Base-by-base conservation (phyloP, 1,140 invertebrate genomes). In the Drosophila varians region DNA sequence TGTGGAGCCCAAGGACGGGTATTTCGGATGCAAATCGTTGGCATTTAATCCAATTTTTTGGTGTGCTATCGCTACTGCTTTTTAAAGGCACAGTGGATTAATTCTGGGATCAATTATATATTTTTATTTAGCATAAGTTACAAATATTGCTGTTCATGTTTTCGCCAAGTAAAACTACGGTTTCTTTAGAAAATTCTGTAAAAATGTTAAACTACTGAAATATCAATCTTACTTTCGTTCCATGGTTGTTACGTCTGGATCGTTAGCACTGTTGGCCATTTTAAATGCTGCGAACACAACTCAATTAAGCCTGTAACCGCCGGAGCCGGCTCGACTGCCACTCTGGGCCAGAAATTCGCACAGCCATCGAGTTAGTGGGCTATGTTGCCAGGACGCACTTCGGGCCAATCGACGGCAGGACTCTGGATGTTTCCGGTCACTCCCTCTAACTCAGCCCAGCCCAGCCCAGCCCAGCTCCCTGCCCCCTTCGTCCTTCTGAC, bases 211-310 rank as follows among this genome's bases (percentile, higher is more conserved):
- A 4, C 28, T 11, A 11, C 2, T 3, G 12, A 6, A 21, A 21
- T 4, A 6, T 38, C 4, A 9, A 2, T 31, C n/a, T 11, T 3
- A 4, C 6, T 38, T n/a, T 19, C 43, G n/a, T 9, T 28, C 68
- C 69, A 52, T 43, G 5, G 68, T 62, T 12, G 19, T 28, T 25
- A 19, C 12, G 14, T 19, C 14, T 14, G 56, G 72, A 78, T 86
- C 75, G 80, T 79, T 86, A 79, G 49, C 60, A 61, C 80, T 55
- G 72, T 31, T 54, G 80, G 79, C 75, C 65, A 80, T 86, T 84
- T 84, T 69, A 80, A 84, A 86, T 84, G 80, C 71, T 76, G 82
- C 61, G 48, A 86, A 80, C 80, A 80, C 76, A 86, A 84, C 80
- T 84, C 80, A 86, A 86, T 84, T 86, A 84, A 74, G 68, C 57